phyloP scores from a whole-genome alignment of 2,888 invertebrate genomes.

The Perdita meconis region DNA sequence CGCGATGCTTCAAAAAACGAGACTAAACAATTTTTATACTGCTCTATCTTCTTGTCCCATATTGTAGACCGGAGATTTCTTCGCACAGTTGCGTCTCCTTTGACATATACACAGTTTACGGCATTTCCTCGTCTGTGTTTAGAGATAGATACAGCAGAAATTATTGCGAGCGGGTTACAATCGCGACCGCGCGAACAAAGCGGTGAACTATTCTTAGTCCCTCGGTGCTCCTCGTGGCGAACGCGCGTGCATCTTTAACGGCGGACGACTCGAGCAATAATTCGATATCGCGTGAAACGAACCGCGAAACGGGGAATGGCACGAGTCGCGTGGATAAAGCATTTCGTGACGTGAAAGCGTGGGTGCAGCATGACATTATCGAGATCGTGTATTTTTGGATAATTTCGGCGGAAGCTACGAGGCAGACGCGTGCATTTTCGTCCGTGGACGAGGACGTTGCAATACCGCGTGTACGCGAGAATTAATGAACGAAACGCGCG shows the following conservation, averaged over 20 bases:
- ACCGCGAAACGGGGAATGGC: no score
- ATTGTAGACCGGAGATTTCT: slow-evolving; percentile 40
- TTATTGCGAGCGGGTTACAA: slow-evolving; percentile 39
- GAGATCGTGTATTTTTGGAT: not conserved
- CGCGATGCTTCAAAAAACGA: no score
- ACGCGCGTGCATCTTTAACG: slow-evolving; percentile 1
- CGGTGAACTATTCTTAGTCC: slow-evolving; percentile 44
- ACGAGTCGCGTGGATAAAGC: no score
- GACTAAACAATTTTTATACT: no score
- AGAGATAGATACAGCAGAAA: slow-evolving; percentile 44
- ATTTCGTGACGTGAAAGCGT: not conserved
- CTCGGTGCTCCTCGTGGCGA: not conserved
- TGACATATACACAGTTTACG: slow-evolving; percentile 49
- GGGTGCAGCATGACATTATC: not conserved
- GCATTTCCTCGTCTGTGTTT: slow-evolving; percentile 14
- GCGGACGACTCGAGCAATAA: slow-evolving; percentile 6
- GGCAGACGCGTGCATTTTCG: not conserved
- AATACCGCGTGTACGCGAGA: not conserved
- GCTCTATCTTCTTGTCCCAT: no score
- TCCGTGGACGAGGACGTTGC: no score
- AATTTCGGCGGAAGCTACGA: not conserved
- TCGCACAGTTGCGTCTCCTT: slow-evolving; percentile 50
- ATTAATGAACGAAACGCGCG: not conserved
- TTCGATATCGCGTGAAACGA: not conserved
- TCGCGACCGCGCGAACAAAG: slow-evolving; percentile 37